A percentile compares a stretch with the other conserved stretches of the same genome.
Conservation (phyloP, 2,797 vertebrate species). For the Graptemys geographica region DNA sequence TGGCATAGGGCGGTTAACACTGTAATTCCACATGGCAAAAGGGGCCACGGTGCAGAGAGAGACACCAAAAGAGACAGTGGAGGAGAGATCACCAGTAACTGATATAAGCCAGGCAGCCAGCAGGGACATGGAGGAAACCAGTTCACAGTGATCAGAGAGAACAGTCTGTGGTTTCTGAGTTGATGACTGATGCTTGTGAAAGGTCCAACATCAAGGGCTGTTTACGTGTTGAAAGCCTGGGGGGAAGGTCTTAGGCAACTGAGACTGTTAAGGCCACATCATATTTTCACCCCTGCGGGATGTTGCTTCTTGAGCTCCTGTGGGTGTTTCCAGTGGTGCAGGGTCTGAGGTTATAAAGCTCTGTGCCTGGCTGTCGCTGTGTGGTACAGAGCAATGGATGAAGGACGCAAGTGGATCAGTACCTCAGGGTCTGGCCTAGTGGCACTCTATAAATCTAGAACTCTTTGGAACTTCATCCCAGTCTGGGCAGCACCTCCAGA, state of each 20-base stretch:
- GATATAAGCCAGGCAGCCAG: neutral
- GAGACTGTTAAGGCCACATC: neutral
- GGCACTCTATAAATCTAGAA: neutral
- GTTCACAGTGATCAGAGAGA: neutral
- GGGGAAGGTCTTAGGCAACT: neutral
- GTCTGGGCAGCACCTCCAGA: neutral
- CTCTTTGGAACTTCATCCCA: neutral
- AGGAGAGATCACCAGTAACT: neutral
- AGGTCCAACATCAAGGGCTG: neutral
- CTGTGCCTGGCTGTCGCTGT: neutral
- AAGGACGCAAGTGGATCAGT: neutral
- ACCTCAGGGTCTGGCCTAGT: neutral
- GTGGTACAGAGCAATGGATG: neutral
- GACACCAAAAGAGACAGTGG: neutral
- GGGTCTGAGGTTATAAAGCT: fast-evolving
- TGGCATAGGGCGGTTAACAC: neutral
- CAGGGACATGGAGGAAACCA: neutral
- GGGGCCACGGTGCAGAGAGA: neutral
- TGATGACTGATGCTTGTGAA: neutral
- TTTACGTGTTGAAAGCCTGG: neutral
- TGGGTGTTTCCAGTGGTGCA: neutral
- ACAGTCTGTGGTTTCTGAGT: neutral
- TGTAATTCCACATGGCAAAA: neutral
- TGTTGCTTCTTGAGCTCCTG: neutral
- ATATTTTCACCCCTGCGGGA: neutral